Conservation (phyloP, 1,140 invertebrate species). For the Euwallacea similis region DNA sequence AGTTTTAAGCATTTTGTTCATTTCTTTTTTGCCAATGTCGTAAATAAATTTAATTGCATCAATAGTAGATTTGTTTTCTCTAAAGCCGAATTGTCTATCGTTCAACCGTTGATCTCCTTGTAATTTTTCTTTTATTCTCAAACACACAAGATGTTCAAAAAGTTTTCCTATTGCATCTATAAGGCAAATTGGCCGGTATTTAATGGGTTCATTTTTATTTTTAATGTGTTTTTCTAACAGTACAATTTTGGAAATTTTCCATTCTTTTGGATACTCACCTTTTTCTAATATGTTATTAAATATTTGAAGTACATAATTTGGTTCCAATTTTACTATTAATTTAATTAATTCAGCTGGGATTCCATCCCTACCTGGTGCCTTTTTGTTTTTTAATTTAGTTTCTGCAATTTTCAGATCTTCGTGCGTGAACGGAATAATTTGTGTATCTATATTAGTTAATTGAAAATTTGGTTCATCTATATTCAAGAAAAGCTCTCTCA, state of each 20-base stretch:
- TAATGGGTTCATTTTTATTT: background rate
- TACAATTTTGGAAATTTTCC: conserved; percentile 28
- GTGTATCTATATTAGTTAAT: background rate
- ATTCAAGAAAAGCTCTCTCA: background rate
- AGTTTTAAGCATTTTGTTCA: background rate
- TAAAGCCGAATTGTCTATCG: conserved; percentile 20
- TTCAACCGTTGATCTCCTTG: conserved; percentile 9
- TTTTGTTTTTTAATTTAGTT: conserved; percentile 29
- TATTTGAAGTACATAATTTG: background rate
- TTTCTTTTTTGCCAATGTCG: background rate
- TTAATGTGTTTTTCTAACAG: conserved; percentile 17
- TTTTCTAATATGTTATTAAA: background rate
- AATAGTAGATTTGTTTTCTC: conserved; percentile 14
- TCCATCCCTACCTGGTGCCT: conserved; percentile 43
- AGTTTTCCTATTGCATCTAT: conserved; percentile 24
- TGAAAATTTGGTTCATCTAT: background rate
- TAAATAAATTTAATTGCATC: conserved; percentile 11
- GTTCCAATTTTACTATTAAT: background rate
- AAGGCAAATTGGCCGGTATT: conserved; percentile 34
- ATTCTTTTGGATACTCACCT: conserved; percentile 19
- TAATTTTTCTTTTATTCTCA: conserved; percentile 26
- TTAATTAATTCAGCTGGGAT: conserved; percentile 39
- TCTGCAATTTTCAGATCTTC: conserved; percentile 26
- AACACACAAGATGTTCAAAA: conserved; percentile 20
- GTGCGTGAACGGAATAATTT: background rate